phyloP scores from a whole-genome alignment of 2,888 invertebrate genomes.

The Strigamia maritima region DNA sequence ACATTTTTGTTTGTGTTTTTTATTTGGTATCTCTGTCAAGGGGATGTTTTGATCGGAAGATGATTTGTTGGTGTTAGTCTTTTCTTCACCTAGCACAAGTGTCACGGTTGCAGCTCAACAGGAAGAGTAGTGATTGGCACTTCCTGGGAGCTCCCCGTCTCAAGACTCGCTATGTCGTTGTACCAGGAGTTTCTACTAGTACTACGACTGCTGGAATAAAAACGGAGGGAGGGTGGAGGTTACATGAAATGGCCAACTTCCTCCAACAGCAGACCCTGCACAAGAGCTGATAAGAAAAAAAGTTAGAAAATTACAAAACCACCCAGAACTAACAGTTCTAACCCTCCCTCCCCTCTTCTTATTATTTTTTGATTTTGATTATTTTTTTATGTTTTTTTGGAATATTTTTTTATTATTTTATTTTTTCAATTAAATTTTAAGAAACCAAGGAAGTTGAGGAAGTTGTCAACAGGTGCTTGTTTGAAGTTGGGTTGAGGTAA shows the following conservation, averaged over 20 bases:
- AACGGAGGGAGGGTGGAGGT: constrained; percentile 5
- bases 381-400: neutral
- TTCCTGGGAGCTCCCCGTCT: constrained; percentile 10
- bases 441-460: neutral
- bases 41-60: constrained; percentile 7
- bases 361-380: neutral
- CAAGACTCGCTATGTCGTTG: neutral
- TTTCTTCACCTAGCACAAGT: constrained; percentile 11
- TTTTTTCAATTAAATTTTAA: neutral
- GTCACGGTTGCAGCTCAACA: constrained; percentile 17
- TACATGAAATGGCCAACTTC: constrained; percentile 3
- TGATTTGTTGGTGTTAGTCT: constrained; percentile 1
- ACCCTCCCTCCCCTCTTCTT: neutral
- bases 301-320: neutral
- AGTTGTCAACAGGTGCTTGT: neutral
- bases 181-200: neutral
- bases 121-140: constrained; percentile 20
- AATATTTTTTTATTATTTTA: neutral
- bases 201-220: neutral
- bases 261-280: neutral
- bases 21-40: neutral
- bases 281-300: neutral
- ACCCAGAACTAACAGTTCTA: neutral
- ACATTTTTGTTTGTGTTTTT: neutral
- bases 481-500: too few species aligned